phyloP scores from a whole-genome alignment of 1,140 invertebrate genomes.

The Vanessa tameamea region DNA sequence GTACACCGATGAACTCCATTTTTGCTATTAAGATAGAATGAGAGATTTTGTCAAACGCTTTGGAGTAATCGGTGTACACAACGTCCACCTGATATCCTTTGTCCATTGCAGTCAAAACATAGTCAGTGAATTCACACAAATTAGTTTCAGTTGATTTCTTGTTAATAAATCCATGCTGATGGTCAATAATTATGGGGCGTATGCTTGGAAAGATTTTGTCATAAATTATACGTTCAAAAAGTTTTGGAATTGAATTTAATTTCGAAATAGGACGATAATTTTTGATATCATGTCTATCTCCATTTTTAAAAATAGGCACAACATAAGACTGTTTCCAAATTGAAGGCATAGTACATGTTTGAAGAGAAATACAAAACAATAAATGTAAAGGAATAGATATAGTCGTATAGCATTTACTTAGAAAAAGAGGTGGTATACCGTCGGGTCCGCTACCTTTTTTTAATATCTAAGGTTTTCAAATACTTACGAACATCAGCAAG shows the following conservation, averaged over 20 bases:
- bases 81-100: slow-evolving; percentile 28
- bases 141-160: too few species aligned
- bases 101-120: slow-evolving; percentile 19
- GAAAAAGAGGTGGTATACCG: slow-evolving; percentile 7
- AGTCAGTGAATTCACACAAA: slow-evolving; percentile 14
- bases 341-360: slow-evolving; percentile 8
- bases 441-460: slow-evolving; percentile 5
- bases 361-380: slow-evolving; percentile 8
- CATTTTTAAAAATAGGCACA: slow-evolving; percentile 7
- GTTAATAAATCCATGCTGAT: slow-evolving; percentile 7
- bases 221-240: slow-evolving; percentile 11
- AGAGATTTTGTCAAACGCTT: slow-evolving; percentile 34
- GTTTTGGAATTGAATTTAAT: slow-evolving; percentile 12
- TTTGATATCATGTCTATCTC: slow-evolving; percentile 13
- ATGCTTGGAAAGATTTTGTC: slow-evolving; percentile 11
- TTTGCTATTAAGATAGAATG: slow-evolving; percentile 24
- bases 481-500: slow-evolving; percentile 6
- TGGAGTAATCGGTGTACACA: slow-evolving; percentile 33
- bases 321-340: slow-evolving; percentile 10
- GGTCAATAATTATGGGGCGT: slow-evolving; percentile 6
- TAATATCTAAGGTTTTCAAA: slow-evolving; percentile 11
- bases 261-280: slow-evolving; percentile 19
- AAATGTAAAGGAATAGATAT: slow-evolving; percentile 8
- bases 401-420: slow-evolving; percentile 5
- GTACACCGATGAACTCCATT: too few species aligned